phyloP scores from a whole-genome alignment of 2,888 invertebrate genomes.

The Eubasilissa splendida region DNA sequence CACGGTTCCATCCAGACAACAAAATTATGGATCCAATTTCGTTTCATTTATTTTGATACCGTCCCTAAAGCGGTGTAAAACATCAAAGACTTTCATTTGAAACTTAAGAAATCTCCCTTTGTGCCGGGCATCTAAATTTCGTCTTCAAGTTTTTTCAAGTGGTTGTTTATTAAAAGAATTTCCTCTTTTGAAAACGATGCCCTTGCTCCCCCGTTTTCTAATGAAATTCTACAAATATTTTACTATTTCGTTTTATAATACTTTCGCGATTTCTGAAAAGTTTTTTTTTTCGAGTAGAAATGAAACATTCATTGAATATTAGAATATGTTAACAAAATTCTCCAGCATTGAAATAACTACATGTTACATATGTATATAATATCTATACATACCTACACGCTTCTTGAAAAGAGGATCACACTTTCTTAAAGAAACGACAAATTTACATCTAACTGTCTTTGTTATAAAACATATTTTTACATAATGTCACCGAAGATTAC shows the following conservation, averaged over 20 bases:
- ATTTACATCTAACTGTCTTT: too few relatives aligned
- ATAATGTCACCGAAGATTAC: too few relatives aligned
- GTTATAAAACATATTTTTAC: too few relatives aligned
- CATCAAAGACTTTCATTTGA: conserved; percentile 48
- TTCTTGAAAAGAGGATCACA: too few relatives aligned
- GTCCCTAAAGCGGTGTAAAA: conserved; percentile 42
- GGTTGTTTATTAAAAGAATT: conserved; percentile 37
- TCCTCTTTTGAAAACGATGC: not conserved
- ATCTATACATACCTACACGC: too few relatives aligned
- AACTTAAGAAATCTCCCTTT: conserved; percentile 47
- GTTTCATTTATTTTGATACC: conserved; percentile 32
- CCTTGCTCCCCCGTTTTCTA: not conserved
- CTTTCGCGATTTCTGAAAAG: not conserved
- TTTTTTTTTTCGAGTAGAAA: not conserved
- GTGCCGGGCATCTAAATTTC: conserved; percentile 14
- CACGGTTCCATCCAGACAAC: conserved; percentile 13
- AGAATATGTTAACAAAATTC: too few relatives aligned
- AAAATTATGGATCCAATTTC: conserved; percentile 29
- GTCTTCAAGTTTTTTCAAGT: conserved; percentile 8
- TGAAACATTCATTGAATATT: too few relatives aligned
- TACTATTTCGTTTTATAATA: not conserved
- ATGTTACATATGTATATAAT: too few relatives aligned
- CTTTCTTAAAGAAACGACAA: too few relatives aligned
- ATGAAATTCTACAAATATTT: not conserved
- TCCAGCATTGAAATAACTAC: too few relatives aligned